Percentiles rank a stretch among this genome's conserved stretches.
These are phyloP conservation scores for Tipula vernalis DNA, from an alignment of 2,888 invertebrate species.

Conservation along the genomic window DNA sequence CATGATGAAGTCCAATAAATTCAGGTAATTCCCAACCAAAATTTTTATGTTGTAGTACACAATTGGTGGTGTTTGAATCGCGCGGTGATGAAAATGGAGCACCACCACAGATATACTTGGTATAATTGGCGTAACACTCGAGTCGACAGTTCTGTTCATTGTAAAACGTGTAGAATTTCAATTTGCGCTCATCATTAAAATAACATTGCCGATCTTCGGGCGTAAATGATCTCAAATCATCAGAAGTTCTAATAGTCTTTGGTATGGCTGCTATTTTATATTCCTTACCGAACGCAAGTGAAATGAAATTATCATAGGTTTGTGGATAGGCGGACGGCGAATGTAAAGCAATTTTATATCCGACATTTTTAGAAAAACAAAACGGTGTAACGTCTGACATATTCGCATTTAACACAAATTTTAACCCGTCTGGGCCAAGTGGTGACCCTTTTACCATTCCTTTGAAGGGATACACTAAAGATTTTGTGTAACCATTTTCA, in stretches of 20 bases:
- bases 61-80: neutral
- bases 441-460: neutral
- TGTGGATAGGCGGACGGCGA: neutral
- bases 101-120: neutral
- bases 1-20: neutral
- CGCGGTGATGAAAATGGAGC: constrained; percentile 18
- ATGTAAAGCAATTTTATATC: neutral
- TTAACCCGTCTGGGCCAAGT: constrained; percentile 19
- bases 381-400: neutral
- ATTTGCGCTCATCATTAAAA: neutral
- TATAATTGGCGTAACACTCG: neutral
- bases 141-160: neutral
- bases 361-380: neutral
- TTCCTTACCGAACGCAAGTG: neutral
- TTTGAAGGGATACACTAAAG: neutral
- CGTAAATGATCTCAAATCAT: neutral
- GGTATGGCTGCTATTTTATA: neutral
- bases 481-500: constrained; percentile 17
- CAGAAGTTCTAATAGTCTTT: neutral
- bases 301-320: constrained; percentile 8
- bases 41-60: neutral
- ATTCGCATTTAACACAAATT: neutral
- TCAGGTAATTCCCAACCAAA: neutral
- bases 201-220: neutral
- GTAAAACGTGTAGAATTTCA: neutral